A percentile compares a stretch with the other conserved stretches of the same genome.
phyloP scores from a whole-genome alignment of 1,140 invertebrate species.

The Drosophila obscura region DNA sequence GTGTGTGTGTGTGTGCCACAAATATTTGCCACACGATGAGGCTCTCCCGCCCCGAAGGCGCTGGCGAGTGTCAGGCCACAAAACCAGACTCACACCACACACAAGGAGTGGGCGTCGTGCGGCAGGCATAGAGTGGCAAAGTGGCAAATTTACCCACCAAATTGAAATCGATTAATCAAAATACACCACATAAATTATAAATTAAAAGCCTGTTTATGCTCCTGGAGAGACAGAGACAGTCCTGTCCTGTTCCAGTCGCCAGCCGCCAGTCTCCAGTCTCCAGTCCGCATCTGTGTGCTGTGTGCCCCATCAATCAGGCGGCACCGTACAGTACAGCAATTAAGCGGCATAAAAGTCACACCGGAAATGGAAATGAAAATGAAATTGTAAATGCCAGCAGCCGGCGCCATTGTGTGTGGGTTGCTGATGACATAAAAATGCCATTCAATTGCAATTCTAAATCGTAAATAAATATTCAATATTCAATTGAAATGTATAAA shows the following conservation, averaged over 20 bases:
- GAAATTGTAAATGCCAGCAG: too few relatives aligned
- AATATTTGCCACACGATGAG: constrained; percentile 54
- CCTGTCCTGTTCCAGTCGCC: neutral
- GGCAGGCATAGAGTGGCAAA: neutral
- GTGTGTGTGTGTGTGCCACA: constrained; percentile 18
- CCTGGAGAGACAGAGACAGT: constrained; percentile 10
- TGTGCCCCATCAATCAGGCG: constrained; percentile 7
- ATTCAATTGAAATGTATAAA: constrained; percentile 50
- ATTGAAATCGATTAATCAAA: constrained; percentile 79
- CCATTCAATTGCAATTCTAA: constrained; percentile 60
- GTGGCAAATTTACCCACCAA: constrained; percentile 49
- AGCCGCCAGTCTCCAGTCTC: too few relatives aligned
- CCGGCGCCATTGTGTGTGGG: constrained; percentile 1
- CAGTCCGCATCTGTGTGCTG: too few relatives aligned
- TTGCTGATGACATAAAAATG: constrained; percentile 41
- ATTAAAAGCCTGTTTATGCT: constrained; percentile 67
- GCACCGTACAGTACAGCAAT: constrained; percentile 47
- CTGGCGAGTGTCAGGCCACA: constrained; percentile 60
- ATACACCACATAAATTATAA: constrained; percentile 75
- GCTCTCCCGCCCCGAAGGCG: constrained; percentile 22
- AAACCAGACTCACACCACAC: constrained; percentile 38
- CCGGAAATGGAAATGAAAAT: too few relatives aligned
- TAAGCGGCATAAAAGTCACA: constrained; percentile 35
- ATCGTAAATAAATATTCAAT: constrained; percentile 74
- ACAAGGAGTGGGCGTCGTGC: too few relatives aligned